These are phyloP conservation scores for Heterocephalus glaber DNA, from an alignment of 2,113 vertebrate genomes.

Conservation along the genomic window DNA sequence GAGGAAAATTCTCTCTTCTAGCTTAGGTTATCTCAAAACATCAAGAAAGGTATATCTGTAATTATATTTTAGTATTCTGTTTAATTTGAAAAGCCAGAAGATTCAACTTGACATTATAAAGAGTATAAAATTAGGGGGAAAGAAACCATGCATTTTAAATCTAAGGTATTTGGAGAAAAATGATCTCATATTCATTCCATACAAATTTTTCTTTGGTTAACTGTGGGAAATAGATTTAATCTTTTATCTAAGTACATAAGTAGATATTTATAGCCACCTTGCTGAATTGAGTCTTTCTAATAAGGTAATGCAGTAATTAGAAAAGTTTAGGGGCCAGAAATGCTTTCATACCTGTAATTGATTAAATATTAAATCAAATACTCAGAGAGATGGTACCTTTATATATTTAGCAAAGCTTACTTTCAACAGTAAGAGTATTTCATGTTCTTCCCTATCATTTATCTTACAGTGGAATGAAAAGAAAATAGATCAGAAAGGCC, in stretches of 20 bases:
- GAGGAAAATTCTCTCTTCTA: conserved; percentile 11
- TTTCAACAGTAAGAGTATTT: conserved; percentile 40
- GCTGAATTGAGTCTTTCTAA: neutral
- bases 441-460: conserved; percentile 28
- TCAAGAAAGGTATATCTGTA: neutral
- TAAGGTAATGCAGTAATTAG: neutral
- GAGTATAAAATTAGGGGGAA: neutral
- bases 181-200: conserved; percentile 20
- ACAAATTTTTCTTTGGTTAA: conserved; percentile 3
- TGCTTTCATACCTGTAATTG: neutral
- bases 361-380: conserved; percentile 33
- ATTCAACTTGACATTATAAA: conserved; percentile 39
- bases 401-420: conserved; percentile 56
- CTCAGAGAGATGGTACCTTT: conserved; percentile 1
- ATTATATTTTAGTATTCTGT: conserved; percentile 8
- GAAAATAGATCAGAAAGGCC: conserved; percentile 39
- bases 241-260: neutral
- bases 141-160: neutral
- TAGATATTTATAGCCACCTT: neutral
- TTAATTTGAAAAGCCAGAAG: conserved; percentile 51
- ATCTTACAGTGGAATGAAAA: conserved; percentile 42
- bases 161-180: conserved; percentile 43
- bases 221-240: conserved; percentile 25
- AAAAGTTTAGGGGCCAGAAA: neutral
- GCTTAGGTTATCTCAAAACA: conserved; percentile 10